These are phyloP conservation scores for Lagodon rhomboides DNA, from an alignment of 2,797 vertebrate species.

Conservation along the genomic window DNA sequence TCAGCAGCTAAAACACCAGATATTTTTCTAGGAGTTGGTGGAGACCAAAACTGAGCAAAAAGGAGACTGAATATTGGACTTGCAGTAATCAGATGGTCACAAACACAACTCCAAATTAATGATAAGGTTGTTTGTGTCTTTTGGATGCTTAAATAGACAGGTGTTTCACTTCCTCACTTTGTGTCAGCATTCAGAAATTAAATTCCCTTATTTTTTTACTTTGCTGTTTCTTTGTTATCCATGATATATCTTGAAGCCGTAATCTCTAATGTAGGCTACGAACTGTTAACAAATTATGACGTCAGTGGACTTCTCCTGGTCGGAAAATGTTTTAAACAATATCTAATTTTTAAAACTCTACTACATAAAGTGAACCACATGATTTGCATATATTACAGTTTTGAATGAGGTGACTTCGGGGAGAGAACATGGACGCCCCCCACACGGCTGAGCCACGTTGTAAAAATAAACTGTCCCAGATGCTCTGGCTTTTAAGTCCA, in stretches of 20 bases:
- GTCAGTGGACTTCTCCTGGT: too few relatives aligned
- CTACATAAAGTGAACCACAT: background rate
- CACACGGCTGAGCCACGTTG: background rate
- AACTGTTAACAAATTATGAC: too few relatives aligned
- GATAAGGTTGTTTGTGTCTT: too few relatives aligned
- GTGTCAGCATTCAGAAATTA: too few relatives aligned
- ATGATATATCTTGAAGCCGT: too few relatives aligned
- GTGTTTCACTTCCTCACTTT: too few relatives aligned
- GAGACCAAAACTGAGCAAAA: background rate
- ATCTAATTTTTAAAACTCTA: too few relatives aligned
- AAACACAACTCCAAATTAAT: background rate
- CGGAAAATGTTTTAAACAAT: too few relatives aligned
- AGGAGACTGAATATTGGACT: background rate
- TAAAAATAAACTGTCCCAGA: conserved; percentile 41
- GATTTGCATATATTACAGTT: background rate
- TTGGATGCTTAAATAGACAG: background rate
- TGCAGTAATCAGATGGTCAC: background rate
- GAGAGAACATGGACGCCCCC: background rate
- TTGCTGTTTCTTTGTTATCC: background rate
- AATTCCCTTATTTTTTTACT: background rate
- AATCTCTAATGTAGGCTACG: too few relatives aligned
- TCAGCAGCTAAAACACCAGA: background rate
- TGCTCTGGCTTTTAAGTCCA: background rate
- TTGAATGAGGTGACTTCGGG: background rate
- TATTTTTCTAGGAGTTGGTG: background rate